These are phyloP conservation scores for Sinodicranocentrus sp. DNA, from an alignment of 2,888 invertebrate species.

Conservation along the genomic window DNA sequence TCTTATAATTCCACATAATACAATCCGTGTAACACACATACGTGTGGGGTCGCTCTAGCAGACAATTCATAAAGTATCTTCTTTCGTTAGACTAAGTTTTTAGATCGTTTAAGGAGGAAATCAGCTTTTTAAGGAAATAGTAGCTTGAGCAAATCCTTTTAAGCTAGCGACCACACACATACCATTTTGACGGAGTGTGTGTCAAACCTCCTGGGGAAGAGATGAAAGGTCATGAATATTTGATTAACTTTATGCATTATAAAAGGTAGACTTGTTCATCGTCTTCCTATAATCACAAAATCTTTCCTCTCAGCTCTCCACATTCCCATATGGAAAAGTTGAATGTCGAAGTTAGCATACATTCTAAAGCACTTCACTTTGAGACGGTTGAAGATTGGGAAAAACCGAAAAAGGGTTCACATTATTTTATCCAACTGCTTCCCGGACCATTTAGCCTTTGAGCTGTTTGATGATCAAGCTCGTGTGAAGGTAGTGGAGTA, in stretches of 20 bases:
- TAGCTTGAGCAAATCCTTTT: slow-evolving; percentile 54
- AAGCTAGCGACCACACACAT: slow-evolving; percentile 57
- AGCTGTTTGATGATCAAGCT: slow-evolving; percentile 53
- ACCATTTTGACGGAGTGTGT: slow-evolving; percentile 64
- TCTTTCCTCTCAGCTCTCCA: slow-evolving; percentile 14
- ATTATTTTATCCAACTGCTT: slow-evolving; percentile 48
- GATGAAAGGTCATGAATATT: slow-evolving; percentile 69
- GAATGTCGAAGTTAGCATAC: slow-evolving; percentile 19
- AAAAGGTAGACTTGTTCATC: slow-evolving; percentile 19
- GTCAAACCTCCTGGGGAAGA: slow-evolving; percentile 68
- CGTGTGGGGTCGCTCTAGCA: no score
- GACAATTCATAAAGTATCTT: background rate
- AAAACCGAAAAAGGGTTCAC: slow-evolving; percentile 38
- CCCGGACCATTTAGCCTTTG: slow-evolving; percentile 62
- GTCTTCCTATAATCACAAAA: slow-evolving; percentile 36
- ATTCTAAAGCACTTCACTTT: background rate
- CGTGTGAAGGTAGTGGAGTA: slow-evolving; percentile 26
- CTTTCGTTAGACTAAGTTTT: background rate
- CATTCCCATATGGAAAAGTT: background rate
- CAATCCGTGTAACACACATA: slow-evolving; percentile 35
- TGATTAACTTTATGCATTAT: slow-evolving; percentile 63
- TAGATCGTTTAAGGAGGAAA: slow-evolving; percentile 20
- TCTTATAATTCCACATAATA: no score
- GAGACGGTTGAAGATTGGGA: background rate
- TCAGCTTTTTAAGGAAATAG: slow-evolving; percentile 39